Evolutionary conservation across 2,797 vertebrate species (phyloP).

Genomic region (Anomalospiza imberbis): DNA sequence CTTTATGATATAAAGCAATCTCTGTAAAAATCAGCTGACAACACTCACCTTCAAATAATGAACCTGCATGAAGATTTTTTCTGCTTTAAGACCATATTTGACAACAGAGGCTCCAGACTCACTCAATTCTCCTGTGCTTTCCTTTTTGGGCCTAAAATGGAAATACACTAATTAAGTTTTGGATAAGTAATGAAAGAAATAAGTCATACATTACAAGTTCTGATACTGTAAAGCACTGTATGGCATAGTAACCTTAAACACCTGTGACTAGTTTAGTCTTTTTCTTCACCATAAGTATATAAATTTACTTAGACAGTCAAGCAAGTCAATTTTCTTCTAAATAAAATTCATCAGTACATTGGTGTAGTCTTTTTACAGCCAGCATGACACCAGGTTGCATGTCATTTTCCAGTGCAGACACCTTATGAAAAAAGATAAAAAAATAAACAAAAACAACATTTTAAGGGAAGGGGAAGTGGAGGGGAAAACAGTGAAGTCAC

Average conservation of each 20-base stretch:
- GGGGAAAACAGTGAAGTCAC: not conserved
- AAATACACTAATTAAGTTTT: not conserved
- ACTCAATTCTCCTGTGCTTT: slow-evolving; percentile 84
- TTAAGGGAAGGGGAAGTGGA: not conserved
- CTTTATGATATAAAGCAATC: not conserved
- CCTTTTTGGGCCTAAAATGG: slow-evolving; percentile 86
- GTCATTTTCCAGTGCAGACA: not conserved
- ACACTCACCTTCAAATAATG: slow-evolving; percentile 93
- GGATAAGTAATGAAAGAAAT: not conserved
- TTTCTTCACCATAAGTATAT: not conserved
- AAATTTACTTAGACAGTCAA: not conserved
- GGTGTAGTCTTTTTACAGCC: not conserved
- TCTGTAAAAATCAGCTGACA: not conserved
- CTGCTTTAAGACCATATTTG: slow-evolving; percentile 92
- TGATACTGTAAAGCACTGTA: not conserved
- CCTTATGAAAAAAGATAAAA: not conserved
- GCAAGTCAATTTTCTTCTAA: not conserved
- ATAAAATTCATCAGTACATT: not conserved
- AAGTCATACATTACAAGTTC: not conserved
- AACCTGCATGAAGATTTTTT: slow-evolving; percentile 94
- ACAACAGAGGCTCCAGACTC: slow-evolving; percentile 89
- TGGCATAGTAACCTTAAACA: not conserved
- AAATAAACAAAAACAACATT: not conserved
- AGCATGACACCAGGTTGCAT: not conserved
- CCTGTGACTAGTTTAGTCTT: not conserved